A percentile compares a stretch with the other conserved stretches of the same genome.
These are phyloP conservation scores for Crocidura indochinensis DNA, from an alignment of 2,797 vertebrate species.

Conservation along the genomic window DNA sequence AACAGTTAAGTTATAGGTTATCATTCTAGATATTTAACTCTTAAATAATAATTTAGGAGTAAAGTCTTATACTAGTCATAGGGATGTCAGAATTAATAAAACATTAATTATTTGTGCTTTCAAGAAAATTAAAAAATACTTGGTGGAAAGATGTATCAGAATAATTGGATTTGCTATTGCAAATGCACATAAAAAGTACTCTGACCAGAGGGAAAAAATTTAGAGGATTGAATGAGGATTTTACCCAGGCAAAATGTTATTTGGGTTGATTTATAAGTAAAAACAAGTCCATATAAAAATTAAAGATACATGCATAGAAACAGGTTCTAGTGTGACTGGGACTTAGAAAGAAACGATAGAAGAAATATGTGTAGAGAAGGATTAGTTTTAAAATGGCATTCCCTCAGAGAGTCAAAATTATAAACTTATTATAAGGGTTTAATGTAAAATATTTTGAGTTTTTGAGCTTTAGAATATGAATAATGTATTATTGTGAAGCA, in stretches of 20 bases:
- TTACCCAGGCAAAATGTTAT: conserved; percentile 35
- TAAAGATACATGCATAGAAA: conserved; percentile 23
- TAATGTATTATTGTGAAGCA: not conserved
- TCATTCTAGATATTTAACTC: not conserved
- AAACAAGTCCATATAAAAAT: no score
- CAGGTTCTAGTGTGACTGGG: not conserved
- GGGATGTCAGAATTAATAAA: not conserved
- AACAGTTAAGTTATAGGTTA: not conserved
- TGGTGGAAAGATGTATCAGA: not conserved
- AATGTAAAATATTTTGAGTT: not conserved
- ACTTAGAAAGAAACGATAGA: conserved; percentile 13
- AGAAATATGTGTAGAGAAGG: not conserved
- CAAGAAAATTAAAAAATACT: not conserved
- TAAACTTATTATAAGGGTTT: not conserved
- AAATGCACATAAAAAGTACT: not conserved
- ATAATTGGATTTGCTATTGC: not conserved
- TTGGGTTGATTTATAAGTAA: not conserved
- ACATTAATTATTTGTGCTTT: not conserved
- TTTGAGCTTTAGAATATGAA: conserved; percentile 47
- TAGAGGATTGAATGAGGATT: not conserved
- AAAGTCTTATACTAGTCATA: not conserved
- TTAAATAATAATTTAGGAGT: not conserved
- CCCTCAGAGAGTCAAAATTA: conserved; percentile 8
- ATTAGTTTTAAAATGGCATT: conserved; percentile 36
- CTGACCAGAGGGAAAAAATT: conserved; percentile 8